Evolutionary conservation across 2,888 invertebrate species (phyloP).

Genomic region (Phalera bucephala): DNA sequence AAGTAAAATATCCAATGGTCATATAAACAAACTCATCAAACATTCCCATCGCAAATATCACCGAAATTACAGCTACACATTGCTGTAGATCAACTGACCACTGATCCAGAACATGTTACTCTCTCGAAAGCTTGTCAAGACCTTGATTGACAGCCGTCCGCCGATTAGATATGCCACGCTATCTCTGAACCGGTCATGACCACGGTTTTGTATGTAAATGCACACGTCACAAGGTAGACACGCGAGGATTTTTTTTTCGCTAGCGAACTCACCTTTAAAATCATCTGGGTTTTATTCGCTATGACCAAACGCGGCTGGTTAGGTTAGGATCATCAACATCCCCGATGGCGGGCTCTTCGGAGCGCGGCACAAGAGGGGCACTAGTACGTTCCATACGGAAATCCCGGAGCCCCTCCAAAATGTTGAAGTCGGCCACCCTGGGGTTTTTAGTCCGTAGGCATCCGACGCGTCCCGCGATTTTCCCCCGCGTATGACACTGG

Average conservation of each 20-base stretch:
- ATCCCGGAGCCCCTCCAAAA: no score
- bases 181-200: conserved; percentile 63
- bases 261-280: conserved; percentile 55
- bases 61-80: conserved; percentile 27
- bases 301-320: no score
- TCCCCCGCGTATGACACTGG: no score
- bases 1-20: no score
- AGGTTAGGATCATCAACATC: no score
- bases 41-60: conserved; percentile 20
- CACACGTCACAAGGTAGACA: conserved; percentile 50
- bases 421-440: no score
- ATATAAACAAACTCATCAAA: conserved; percentile 4
- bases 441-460: no score
- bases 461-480: no score
- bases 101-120: conserved; percentile 57
- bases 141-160: conserved; percentile 65
- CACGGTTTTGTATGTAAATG: conserved; percentile 76
- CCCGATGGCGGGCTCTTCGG: no score
- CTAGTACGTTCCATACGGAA: no score
- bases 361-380: no score
- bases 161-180: conserved; percentile 74
- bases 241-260: conserved; percentile 45
- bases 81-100: conserved; percentile 39
- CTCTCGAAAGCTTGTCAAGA: conserved; percentile 53
- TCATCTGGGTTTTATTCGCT: no score